phyloP scores from a whole-genome alignment of 2,888 invertebrate species.

The Tridacna crocea region DNA sequence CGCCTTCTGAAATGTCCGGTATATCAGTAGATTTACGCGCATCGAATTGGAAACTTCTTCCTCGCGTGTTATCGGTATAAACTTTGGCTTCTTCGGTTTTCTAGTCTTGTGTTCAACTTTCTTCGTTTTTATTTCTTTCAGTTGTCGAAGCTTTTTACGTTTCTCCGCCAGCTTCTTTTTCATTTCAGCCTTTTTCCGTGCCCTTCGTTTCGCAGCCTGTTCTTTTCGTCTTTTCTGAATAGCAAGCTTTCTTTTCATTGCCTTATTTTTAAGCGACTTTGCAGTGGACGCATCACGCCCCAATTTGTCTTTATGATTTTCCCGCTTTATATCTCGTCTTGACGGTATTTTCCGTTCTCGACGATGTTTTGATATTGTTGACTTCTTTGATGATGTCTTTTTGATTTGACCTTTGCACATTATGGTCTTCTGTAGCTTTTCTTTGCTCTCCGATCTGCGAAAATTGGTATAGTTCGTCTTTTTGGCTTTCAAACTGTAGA shows the following conservation, averaged over 20 bases:
- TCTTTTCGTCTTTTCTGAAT: conserved; percentile 19
- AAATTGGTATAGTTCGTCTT: background rate
- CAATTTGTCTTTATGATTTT: background rate
- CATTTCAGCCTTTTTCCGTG: conserved; percentile 29
- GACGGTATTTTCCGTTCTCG: background rate
- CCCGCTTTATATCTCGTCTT: too few relatives aligned
- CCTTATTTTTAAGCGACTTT: conserved; percentile 4
- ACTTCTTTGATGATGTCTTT: background rate
- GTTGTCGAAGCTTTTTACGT: background rate
- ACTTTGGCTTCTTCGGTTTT: conserved; percentile 30
- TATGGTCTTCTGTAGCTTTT: background rate
- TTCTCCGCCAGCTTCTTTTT: conserved; percentile 30
- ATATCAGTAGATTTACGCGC: conserved; percentile 33
- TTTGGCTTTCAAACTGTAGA: background rate
- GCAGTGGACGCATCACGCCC: background rate
- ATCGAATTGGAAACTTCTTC: conserved; percentile 31
- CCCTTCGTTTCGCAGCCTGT: conserved; percentile 16
- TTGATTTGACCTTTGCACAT: background rate
- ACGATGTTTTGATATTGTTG: background rate
- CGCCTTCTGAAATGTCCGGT: conserved; percentile 33
- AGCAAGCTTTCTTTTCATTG: background rate
- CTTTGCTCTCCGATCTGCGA: background rate
- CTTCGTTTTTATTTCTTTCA: background rate
- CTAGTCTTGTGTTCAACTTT: background rate
- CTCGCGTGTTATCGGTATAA: conserved; percentile 35